Evolutionary conservation across 64 coral and sea anemone species (phyloP), one percentile per base, ranked within the genome.

Genomic region (Stylophora pistillata): DNA sequence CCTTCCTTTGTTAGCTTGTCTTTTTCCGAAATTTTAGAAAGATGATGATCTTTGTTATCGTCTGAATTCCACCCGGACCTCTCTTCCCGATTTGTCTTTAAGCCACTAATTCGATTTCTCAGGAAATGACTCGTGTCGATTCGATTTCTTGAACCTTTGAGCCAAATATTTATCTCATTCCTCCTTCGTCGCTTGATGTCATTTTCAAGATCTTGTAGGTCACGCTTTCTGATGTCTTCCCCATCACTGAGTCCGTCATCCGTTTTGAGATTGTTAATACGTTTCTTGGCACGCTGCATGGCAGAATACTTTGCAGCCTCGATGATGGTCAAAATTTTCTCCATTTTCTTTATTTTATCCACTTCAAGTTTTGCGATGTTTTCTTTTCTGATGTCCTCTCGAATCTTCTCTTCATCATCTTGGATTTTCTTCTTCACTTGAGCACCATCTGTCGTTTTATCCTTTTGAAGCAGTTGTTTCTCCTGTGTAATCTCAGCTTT

Each of bases 111-210:
- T 14, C 65, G 80, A 53, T 84, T 84, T 62, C 80, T 31, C 53
- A 92, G 57, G 28, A 97, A 89, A 10, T 77, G 87, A 53, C 95
- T 97, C 6, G 95, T 92, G 53, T 97, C 89, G 47, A 97, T 97
- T 14, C 74, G 92, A 32, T 97, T 97, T 58, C 91, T 58, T 59
- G 95, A 97, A 10, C 95, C 95, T 57, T 97, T 92, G 11, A 97
- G 76, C 73, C 91, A 97, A 41, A 97, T 97, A 47, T 97, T 97
- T 10, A 97, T 97, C 31, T 97, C 91, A 69, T 93, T 97, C 58
- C 95, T 73, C 73, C 91, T 86, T 28, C 91, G 73, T 32, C 85
- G 47, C 10, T 76, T 73, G 54, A 90, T 82, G 58, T 90, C 89
- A 16, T 74, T 92, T 70, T 97, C 92, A 26, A 93, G 85, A 66